Evolutionary conservation across 1,140 invertebrate species (phyloP), one percentile per base, ranked within the genome.

Genomic region (Reticulitermes speratus): DNA sequence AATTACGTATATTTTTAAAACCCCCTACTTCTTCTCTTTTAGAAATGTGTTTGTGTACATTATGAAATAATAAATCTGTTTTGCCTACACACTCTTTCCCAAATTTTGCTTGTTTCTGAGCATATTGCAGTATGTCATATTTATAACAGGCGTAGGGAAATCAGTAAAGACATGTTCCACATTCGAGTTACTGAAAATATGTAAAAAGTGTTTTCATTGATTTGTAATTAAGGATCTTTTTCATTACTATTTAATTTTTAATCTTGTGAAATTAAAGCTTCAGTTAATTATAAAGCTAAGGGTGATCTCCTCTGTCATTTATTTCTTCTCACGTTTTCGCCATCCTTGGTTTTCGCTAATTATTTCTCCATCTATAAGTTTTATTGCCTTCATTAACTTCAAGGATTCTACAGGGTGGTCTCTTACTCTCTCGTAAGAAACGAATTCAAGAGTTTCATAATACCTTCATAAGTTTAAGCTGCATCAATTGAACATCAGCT

Each of bases 351-450:
- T 8, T 75, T 75, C 65, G 25, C 25, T 75, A 75, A 75, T 75
- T 75, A 75, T 75, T 75, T 75, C 8, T 6, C n/a, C n/a, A 75
- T 75, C n/a, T 75, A 75, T 75, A 75, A n/a, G n/a, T 75, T 75
- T 75, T 75, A 75, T n/a, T 75, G 14, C n/a, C 25, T 25, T 75
- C 65, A 75, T 30, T 75, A 30, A 75, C 65, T n/a, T 25, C 7
- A 75, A 75, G n/a, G 25, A 30, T n/a, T 75, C 65, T 30, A 75
- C n/a, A 75, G 65, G n/a, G n/a, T 75, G 25, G 65, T 75, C n/a
- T 9, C 25, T 14, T 7, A 12, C 8, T 30, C n/a, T 30, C 65
- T 14, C 14, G 30, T 23, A 25, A 75, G 65, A 30, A 8, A 75
- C n/a, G 65, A 30, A 30, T 75, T 75, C 65, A n/a, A 21, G 6